Evolutionary conservation across 2,888 invertebrate species (phyloP).

Genomic region (Axea sp.): DNA sequence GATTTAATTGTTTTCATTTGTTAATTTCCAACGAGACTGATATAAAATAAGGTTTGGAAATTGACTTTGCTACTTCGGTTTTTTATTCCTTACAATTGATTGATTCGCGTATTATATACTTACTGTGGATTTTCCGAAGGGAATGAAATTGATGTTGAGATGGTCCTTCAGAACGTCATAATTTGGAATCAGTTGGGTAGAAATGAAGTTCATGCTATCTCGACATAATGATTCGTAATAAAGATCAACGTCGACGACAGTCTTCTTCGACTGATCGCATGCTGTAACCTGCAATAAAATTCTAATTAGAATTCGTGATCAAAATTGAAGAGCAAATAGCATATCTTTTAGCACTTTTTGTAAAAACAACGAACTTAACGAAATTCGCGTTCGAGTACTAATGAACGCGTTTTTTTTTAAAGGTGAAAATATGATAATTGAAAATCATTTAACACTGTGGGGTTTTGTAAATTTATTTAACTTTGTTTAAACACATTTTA

Average conservation of each 20-base stretch:
- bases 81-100: not conserved
- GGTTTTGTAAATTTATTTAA: too few relatives aligned
- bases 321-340: slow-evolving; percentile 4
- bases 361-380: too few relatives aligned
- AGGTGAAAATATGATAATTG: too few relatives aligned
- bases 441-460: too few relatives aligned
- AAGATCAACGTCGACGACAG: slow-evolving; percentile 77
- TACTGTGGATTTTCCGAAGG: slow-evolving; percentile 81
- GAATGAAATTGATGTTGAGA: slow-evolving; percentile 79
- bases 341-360: too few relatives aligned
- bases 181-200: slow-evolving; percentile 78
- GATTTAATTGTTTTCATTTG: too few relatives aligned
- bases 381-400: too few relatives aligned
- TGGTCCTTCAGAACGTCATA: slow-evolving; percentile 76
- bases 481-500: too few relatives aligned
- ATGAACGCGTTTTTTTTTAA: too few relatives aligned
- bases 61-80: too few relatives aligned
- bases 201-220: slow-evolving; percentile 80
- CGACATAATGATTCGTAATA: slow-evolving; percentile 82
- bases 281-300: slow-evolving; percentile 47
- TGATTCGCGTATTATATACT: slow-evolving; percentile 64
- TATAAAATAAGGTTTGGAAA: too few relatives aligned
- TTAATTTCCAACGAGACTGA: too few relatives aligned
- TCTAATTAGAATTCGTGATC: slow-evolving; percentile 14
- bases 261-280: slow-evolving; percentile 49